Conservation (phyloP, 2,888 invertebrate species). For the Drosophila maculinotata region DNA sequence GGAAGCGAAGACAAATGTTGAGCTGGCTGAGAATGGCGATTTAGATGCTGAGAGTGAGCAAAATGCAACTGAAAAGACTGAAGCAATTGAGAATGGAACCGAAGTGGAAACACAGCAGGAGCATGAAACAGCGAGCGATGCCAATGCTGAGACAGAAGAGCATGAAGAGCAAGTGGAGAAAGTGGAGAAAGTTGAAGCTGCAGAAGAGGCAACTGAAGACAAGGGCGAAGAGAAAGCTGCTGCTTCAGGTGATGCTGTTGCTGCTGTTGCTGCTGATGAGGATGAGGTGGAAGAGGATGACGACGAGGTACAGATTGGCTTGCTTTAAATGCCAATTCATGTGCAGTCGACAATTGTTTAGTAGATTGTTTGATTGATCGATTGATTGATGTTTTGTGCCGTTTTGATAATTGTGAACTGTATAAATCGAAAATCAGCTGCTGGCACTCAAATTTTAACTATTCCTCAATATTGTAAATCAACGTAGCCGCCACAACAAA, state of each 20-base stretch:
- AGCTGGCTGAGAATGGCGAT: conserved; percentile 13
- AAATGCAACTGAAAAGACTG: conserved; percentile 66
- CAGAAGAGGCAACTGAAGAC: conserved; percentile 24
- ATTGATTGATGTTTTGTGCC: conserved; percentile 52
- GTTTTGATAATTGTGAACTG: conserved; percentile 51
- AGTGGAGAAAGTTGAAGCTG: conserved; percentile 16
- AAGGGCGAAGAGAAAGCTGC: conserved; percentile 42
- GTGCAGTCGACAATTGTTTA: conserved; percentile 37
- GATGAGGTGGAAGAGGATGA: conserved; percentile 77
- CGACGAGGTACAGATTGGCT: conserved; percentile 85
- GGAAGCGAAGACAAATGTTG: conserved; percentile 29
- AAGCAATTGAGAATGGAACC: conserved; percentile 41
- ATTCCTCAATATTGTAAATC: conserved; percentile 32
- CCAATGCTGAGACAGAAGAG: conserved; percentile 12
- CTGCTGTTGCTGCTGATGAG: conserved; percentile 27
- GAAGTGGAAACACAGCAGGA: conserved; percentile 22
- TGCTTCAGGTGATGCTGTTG: background rate
- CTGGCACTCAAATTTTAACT: conserved; percentile 38
- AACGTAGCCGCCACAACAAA: conserved; percentile 46
- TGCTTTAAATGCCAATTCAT: conserved; percentile 76
- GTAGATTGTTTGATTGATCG: conserved; percentile 33
- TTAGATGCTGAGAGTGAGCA: conserved; percentile 50
- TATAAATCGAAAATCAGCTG: conserved; percentile 46
- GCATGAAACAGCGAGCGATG: conserved; percentile 3
- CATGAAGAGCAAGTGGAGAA: conserved; percentile 34